phyloP scores from a whole-genome alignment of 2,888 invertebrate genomes.

The Platycheirus albimanus region DNA sequence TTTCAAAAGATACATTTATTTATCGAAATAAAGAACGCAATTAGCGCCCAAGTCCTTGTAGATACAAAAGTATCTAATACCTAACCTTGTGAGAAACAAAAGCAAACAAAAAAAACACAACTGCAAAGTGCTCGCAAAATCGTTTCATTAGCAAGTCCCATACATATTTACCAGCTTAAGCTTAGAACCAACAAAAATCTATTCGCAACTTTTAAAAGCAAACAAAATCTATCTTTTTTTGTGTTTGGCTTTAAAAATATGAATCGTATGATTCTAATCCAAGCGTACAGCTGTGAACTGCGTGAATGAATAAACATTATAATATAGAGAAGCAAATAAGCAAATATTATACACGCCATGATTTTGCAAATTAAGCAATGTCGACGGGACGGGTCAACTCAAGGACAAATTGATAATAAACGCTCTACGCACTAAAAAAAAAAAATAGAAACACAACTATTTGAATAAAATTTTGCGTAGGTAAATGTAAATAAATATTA shows the following conservation, averaged over 20 bases:
- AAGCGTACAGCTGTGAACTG: conserved; percentile 3
- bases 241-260: conserved; percentile 14
- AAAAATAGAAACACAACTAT: too few species aligned
- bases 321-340: background rate
- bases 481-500: conserved; percentile 18
- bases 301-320: conserved; percentile 10
- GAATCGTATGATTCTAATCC: conserved; percentile 25
- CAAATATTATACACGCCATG: conserved; percentile 21
- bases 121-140: conserved; percentile 6
- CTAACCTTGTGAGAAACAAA: too few species aligned
- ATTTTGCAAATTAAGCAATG: conserved; percentile 22
- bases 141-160: conserved; percentile 17
- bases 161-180: conserved; percentile 10
- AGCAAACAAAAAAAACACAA: too few species aligned
- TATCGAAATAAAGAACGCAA: too few species aligned
- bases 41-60: too few species aligned
- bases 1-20: too few species aligned
- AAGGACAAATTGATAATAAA: conserved; percentile 56
- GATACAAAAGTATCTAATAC: too few species aligned
- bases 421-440: conserved; percentile 17
- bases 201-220: conserved; percentile 5
- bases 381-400: conserved; percentile 2
- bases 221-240: too few species aligned
- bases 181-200: conserved; percentile 12
- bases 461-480: conserved; percentile 11